Evolutionary conservation across 2,113 vertebrate genomes (phyloP).

Genomic region (Furnarius figulus): DNA sequence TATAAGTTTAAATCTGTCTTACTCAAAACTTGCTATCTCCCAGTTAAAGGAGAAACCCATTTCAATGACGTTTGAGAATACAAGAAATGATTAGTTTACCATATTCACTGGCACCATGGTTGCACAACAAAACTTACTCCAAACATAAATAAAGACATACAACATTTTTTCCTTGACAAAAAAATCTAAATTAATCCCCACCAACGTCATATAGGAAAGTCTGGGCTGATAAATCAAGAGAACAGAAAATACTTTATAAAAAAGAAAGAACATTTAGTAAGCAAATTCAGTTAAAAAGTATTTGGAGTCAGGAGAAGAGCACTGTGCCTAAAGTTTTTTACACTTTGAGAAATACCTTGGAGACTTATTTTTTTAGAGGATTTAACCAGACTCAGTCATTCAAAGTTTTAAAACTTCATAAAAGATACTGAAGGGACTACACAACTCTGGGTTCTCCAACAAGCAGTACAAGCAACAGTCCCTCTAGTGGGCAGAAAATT

Average conservation of each 20-base stretch:
- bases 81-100: constrained; percentile 1
- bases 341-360: background rate
- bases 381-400: background rate
- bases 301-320: background rate
- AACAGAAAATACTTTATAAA: background rate
- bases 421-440: background rate
- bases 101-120: constrained; percentile 14
- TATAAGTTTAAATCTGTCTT: background rate
- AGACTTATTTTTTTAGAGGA: background rate
- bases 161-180: background rate
- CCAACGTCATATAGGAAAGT: background rate
- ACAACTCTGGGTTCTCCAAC: background rate
- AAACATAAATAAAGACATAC: constrained; percentile 1
- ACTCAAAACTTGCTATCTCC: background rate
- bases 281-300: background rate
- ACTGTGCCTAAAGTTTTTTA: background rate
- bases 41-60: background rate
- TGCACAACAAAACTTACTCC: constrained; percentile 41
- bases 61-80: background rate
- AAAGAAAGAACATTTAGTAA: background rate
- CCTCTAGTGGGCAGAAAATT: constrained; percentile 39
- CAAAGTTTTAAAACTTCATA: background rate
- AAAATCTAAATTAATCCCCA: background rate
- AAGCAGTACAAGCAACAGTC: constrained; percentile 1
- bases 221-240: background rate